Conservation (phyloP, 1,140 invertebrate species). For the Nilaparvata lugens region DNA sequence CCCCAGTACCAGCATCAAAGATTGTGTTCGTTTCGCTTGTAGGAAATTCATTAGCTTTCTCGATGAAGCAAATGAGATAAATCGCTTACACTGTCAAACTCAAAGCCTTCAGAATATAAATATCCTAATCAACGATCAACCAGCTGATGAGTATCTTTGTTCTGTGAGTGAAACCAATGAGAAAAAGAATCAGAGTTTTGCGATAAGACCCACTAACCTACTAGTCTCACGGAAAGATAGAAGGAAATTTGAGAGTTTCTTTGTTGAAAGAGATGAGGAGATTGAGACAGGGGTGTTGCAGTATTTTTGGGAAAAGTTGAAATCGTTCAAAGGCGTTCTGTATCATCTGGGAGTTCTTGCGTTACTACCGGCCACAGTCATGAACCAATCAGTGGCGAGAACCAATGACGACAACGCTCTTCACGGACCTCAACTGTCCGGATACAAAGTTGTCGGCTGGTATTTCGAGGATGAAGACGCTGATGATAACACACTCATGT, state of each 20-base stretch:
- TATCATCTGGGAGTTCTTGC: not conserved
- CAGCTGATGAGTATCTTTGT: not conserved
- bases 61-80: not conserved
- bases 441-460: conserved; percentile 36
- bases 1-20: not conserved
- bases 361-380: conserved; percentile 26
- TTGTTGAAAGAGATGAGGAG: not conserved
- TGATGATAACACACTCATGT: conserved; percentile 31
- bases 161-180: too few relatives aligned
- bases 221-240: not conserved
- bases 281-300: too few relatives aligned
- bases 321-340: not conserved
- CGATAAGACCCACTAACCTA: not conserved
- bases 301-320: not conserved
- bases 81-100: not conserved
- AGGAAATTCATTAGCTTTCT: not conserved
- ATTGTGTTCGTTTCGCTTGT: not conserved
- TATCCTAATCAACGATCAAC: not conserved
- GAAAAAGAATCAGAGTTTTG: too few relatives aligned
- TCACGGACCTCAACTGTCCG: conserved; percentile 34
- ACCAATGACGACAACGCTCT: conserved; percentile 33
- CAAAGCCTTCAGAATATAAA: not conserved
- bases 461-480: conserved; percentile 25
- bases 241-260: not conserved
- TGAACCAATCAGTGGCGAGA: conserved; percentile 33